Conservation (phyloP, 2,888 invertebrate genomes). For the Antheraea assamensis region DNA sequence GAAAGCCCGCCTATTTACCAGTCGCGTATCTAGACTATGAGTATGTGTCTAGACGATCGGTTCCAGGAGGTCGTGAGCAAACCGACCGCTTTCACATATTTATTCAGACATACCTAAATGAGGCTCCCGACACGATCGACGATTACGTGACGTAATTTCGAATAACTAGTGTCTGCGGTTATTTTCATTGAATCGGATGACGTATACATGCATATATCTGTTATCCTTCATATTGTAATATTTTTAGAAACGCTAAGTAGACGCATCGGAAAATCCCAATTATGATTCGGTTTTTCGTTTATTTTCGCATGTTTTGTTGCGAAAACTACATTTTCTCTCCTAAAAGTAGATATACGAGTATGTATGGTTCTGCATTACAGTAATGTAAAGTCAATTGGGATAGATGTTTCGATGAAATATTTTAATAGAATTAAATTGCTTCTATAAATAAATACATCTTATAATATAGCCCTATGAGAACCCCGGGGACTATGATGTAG, state of each 20-base stretch:
- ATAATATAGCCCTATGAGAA: too few relatives aligned
- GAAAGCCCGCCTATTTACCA: slow-evolving; percentile 67
- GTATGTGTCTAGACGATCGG: slow-evolving; percentile 74
- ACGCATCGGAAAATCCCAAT: slow-evolving; percentile 9
- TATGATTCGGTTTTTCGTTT: background rate
- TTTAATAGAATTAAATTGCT: too few relatives aligned
- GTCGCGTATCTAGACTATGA: slow-evolving; percentile 73
- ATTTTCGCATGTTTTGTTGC: background rate
- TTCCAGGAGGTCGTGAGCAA: slow-evolving; percentile 74
- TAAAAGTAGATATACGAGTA: too few relatives aligned
- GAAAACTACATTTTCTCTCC: too few relatives aligned
- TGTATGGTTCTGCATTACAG: too few relatives aligned
- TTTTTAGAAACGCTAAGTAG: slow-evolving; percentile 31
- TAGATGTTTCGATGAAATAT: too few relatives aligned
- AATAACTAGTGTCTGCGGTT: slow-evolving; percentile 52
- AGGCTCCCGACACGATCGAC: slow-evolving; percentile 51
- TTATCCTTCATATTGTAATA: slow-evolving; percentile 31
- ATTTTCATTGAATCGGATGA: slow-evolving; percentile 44
- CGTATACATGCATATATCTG: slow-evolving; percentile 26
- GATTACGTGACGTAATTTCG: slow-evolving; percentile 64
- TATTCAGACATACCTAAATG: slow-evolving; percentile 56
- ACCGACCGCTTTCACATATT: slow-evolving; percentile 69
- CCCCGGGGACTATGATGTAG: too few relatives aligned
- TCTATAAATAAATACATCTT: too few relatives aligned
- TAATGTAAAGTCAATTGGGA: too few relatives aligned